Base-by-base conservation (phyloP, 1,140 invertebrate species). In the Eriocheir sinensis region DNA sequence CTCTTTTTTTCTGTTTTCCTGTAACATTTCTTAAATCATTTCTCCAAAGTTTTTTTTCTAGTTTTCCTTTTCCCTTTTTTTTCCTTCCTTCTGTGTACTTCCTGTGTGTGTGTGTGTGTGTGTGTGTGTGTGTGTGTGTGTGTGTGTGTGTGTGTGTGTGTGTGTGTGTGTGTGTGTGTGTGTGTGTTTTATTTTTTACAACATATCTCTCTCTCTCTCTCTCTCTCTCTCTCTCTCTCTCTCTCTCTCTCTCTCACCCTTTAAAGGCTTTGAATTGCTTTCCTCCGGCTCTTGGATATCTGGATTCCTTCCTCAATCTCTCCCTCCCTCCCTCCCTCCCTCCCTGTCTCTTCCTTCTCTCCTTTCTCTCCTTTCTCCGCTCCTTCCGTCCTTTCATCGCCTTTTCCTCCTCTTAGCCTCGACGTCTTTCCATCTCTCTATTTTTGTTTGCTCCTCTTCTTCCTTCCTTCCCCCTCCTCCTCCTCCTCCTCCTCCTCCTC, bases 141-240 rank as follows among this genome's bases (percentile, higher is more conserved):
- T 72, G 12, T 53, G 12, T 53, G 12, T 53, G 12, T 53, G 12
- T 72, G 21, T 72, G 12, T 72, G 4, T 72, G 60, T 72, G n/a
- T 72, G 17, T 21, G 21, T 72, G 4, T n/a, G 21, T 72, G 4
- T 72, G 12, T 53, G 12, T 53, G 12, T 53, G 12, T 53, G 12
- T 72, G 21, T 72, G 12, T 72, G 4, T n/a, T n/a, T n/a, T n/a
- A n/a, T n/a, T n/a, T n/a, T n/a, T n/a, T n/a, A n/a, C n/a, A n/a
- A n/a, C n/a, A n/a, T n/a, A n/a, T 72, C 60, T 72, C 60, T 72
- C 60, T 72, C 60, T 72, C 60, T 72, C 60, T 72, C 60, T 72
- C 60, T 72, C 60, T 72, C 60, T 72, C 60, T 72, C 48, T 72
- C 60, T 72, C 60, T 72, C 60, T 72, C 60, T 72, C 60, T 72